Evolutionary conservation across 2,113 vertebrate genomes (phyloP).

Genomic region (Hydrolagus affinis): DNA sequence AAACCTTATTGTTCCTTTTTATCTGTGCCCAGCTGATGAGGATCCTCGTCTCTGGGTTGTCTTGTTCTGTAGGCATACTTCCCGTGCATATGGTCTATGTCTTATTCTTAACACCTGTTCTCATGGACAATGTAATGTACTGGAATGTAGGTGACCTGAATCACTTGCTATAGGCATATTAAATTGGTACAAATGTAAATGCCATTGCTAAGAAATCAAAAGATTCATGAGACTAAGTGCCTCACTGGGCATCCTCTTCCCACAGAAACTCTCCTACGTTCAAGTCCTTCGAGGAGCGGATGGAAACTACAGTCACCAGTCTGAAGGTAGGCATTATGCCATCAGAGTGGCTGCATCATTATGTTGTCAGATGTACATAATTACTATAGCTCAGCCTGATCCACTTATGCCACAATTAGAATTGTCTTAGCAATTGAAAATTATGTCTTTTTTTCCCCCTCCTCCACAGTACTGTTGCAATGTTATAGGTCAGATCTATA

Average conservation of each 20-base stretch:
- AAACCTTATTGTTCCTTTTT: too few relatives aligned
- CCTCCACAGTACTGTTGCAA: not conserved
- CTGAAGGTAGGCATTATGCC: slow-evolving; percentile 70
- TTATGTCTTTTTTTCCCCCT: not conserved
- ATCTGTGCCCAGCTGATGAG: too few relatives aligned
- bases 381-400: not conserved
- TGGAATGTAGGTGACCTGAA: not conserved
- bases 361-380: not conserved
- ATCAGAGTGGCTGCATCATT: not conserved
- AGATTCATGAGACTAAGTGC: not conserved
- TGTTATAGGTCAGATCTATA: not conserved
- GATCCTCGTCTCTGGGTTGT: too few relatives aligned
- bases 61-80: too few relatives aligned
- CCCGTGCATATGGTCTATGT: too few relatives aligned
- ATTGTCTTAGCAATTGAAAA: not conserved
- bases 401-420: not conserved
- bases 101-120: not conserved
- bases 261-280: slow-evolving; percentile 91
- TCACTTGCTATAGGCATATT: not conserved
- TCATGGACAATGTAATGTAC: not conserved
- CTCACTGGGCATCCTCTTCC: slow-evolving; percentile 25
- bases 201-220: not conserved
- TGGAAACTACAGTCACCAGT: slow-evolving; percentile 85
- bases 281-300: slow-evolving; percentile 92
- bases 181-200: not conserved